Evolutionary conservation across 2,797 vertebrate genomes (phyloP), one percentile per base, ranked within the genome.

Genomic region (Myotis findleyi): DNA sequence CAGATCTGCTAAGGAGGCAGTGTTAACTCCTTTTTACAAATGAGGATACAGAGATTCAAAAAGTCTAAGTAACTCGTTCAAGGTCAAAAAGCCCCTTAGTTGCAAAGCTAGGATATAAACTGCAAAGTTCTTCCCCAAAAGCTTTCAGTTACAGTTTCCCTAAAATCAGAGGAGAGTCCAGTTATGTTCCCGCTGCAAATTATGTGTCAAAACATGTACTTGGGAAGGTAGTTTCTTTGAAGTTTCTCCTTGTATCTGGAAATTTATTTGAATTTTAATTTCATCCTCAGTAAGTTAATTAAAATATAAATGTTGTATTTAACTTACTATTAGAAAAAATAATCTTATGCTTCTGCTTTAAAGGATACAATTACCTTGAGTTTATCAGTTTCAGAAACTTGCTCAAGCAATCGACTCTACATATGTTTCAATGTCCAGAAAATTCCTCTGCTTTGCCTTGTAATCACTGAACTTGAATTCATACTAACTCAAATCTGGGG

Each of bases 21-120:
- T 93, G 47, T 87, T 77, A 94, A 88, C 6, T 89, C n/a, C 47
- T 30, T 73, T 57, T 80, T 94, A 93, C 68, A 91, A 88, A 84
- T 68, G 36, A 84, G 73, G 20, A 66, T 72, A 72, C 14, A 21
- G 72, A 93, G n/a, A 64, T 49, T 85, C 16, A 69, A 84, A 77
- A 87, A 27, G 36, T 83, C 75, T 55, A 80, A 89, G 23, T 83
- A 93, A 80, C 53, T 87, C 83, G 30, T 64, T 68, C 30, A 86
- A 88, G 44, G 33, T 68, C 13, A 77, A 75, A 90, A 59, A 83
- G 5, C 8, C n/a, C 76, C 49, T 82, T 90, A 62, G 16, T 59
- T 77, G 21, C 17, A 57, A 94, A 88, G 57, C 20, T 94, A 51
- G 73, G 36, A 14, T 66, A 75, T 84, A 38, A 76, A 71, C n/a